Conservation (phyloP, 2,113 vertebrate genomes). For the Cynopterus brachyotis region DNA sequence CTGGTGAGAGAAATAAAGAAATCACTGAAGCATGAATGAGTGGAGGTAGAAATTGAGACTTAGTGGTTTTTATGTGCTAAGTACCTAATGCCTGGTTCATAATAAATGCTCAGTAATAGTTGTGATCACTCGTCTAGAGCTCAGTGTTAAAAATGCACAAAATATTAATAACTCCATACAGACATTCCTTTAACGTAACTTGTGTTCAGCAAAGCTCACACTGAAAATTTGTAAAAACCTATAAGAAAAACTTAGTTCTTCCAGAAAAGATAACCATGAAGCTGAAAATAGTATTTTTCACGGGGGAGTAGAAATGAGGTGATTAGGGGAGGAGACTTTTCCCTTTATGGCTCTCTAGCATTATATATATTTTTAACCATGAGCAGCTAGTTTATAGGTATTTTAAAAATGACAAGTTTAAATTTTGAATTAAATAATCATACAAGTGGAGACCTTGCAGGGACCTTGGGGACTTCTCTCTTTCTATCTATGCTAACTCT, state of each 20-base stretch:
- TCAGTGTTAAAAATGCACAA: slow-evolving; percentile 8
- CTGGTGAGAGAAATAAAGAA: slow-evolving; percentile 25
- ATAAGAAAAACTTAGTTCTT: not conserved
- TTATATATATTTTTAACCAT: not conserved
- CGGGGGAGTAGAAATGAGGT: not conserved
- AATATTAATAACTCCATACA: not conserved
- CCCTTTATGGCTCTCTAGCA: not conserved
- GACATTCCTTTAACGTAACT: not conserved
- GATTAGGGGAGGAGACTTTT: not conserved
- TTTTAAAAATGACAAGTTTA: slow-evolving; percentile 4
- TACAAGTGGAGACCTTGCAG: not conserved
- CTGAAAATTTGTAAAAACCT: not conserved
- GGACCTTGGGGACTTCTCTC: not conserved
- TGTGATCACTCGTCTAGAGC: not conserved
- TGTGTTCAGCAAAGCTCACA: not conserved
- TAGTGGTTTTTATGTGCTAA: not conserved
- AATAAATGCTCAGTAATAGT: not conserved
- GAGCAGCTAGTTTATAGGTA: not conserved
- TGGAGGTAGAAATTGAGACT: not conserved
- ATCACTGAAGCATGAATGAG: not conserved
- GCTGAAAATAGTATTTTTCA: not conserved
- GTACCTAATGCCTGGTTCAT: not conserved
- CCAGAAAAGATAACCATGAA: not conserved
- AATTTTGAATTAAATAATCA: not conserved
- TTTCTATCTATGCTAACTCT: not conserved